Conservation (phyloP, 2,888 invertebrate species). For the Tetranychus truncatus region DNA sequence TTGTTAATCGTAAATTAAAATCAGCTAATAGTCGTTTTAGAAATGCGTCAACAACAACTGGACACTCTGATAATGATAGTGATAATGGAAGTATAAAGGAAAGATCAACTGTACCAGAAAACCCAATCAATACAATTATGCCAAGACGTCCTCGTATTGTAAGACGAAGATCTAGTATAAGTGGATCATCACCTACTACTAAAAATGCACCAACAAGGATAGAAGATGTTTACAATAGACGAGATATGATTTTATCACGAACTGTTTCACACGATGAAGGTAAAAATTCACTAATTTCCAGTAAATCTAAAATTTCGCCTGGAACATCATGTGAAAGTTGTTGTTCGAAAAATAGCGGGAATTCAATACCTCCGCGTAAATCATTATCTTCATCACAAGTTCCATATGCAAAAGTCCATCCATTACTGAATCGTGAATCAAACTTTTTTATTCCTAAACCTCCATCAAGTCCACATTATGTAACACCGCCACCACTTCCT, state of each 20-base stretch:
- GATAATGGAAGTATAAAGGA: background rate
- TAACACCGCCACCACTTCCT: background rate
- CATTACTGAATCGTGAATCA: constrained; percentile 3
- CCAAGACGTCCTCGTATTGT: constrained; percentile 1
- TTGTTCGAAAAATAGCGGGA: background rate
- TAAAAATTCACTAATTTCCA: background rate
- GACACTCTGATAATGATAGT: background rate
- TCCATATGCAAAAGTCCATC: constrained; percentile 19
- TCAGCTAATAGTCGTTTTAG: constrained; percentile 5
- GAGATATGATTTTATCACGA: background rate
- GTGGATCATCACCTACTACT: constrained; percentile 55
- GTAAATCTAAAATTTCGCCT: background rate
- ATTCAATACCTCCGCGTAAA: background rate
- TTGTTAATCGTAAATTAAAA: constrained; percentile 7
- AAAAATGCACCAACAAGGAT: constrained; percentile 44
- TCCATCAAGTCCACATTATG: background rate
- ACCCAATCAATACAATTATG: background rate
- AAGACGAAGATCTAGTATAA: constrained; percentile 59
- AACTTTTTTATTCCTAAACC: background rate
- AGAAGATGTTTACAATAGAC: constrained; percentile 33
- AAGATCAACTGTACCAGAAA: background rate
- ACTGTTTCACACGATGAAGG: background rate
- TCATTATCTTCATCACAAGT: constrained; percentile 10
- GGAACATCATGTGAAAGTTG: background rate
- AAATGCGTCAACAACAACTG: constrained; percentile 15